Percentiles rank a stretch among this genome's conserved stretches.
Evolutionary conservation across 2,888 invertebrate genomes (phyloP).

Genomic region (Ophraella communa): DNA sequence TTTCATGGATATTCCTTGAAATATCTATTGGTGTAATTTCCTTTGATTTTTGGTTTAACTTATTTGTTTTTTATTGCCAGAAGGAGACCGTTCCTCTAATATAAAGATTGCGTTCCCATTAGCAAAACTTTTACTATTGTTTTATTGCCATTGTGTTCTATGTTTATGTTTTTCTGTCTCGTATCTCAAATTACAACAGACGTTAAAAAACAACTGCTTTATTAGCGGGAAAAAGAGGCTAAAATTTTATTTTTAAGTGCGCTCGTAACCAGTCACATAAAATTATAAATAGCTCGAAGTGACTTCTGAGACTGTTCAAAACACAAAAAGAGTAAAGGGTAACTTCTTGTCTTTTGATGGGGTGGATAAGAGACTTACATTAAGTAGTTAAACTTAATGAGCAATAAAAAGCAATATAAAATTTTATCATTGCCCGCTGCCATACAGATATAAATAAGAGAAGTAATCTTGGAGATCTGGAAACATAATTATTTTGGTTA

Average conservation of each 20-base stretch:
- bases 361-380: slow-evolving; percentile 23
- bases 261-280: slow-evolving; percentile 8
- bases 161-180: background rate
- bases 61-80: too few species aligned
- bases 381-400: slow-evolving; percentile 25
- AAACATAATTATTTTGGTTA: slow-evolving; percentile 18
- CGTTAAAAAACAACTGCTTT: slow-evolving; percentile 4
- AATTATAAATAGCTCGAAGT: slow-evolving; percentile 12
- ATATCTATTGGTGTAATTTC: too few species aligned
- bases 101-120: background rate
- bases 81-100: too few species aligned
- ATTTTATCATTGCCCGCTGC: slow-evolving; percentile 18
- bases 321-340: slow-evolving; percentile 5
- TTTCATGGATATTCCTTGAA: too few species aligned
- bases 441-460: slow-evolving; percentile 19
- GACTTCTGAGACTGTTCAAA: slow-evolving; percentile 8
- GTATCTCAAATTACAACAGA: slow-evolving; percentile 1
- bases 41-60: too few species aligned
- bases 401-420: slow-evolving; percentile 26
- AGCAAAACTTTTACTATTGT: background rate
- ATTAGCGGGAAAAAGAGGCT: background rate
- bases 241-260: slow-evolving; percentile 4
- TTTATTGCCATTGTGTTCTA: background rate
- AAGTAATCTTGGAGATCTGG: slow-evolving; percentile 18
- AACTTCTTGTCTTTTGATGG: slow-evolving; percentile 17